Conservation (phyloP, 2,113 vertebrate species). For the Callorhinus ursinus region DNA sequence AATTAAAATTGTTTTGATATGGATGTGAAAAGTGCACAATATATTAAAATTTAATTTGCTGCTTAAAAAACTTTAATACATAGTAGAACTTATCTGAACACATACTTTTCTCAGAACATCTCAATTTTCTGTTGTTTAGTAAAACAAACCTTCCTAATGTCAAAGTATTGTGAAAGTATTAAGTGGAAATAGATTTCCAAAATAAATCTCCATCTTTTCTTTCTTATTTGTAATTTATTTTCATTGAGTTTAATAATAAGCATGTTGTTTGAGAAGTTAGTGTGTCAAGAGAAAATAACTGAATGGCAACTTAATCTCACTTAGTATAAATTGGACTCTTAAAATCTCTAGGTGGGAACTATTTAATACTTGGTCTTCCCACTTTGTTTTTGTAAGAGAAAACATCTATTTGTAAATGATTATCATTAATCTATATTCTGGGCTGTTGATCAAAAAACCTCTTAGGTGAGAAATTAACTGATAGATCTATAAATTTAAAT, state of each 20-base stretch:
- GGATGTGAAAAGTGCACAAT: not conserved
- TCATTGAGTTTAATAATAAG: slow-evolving; percentile 29
- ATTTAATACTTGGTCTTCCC: not conserved
- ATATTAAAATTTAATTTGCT: not conserved
- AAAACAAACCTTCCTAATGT: slow-evolving; percentile 15
- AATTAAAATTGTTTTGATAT: not conserved
- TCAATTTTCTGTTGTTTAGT: not conserved
- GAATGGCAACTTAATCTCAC: not conserved
- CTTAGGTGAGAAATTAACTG: not conserved
- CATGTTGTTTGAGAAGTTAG: not conserved
- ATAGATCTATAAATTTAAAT: not conserved
- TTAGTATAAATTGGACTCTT: not conserved
- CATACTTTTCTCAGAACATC: not conserved
- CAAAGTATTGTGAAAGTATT: not conserved
- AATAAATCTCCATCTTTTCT: slow-evolving; percentile 37
- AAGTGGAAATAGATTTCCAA: slow-evolving; percentile 45
- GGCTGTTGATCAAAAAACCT: not conserved
- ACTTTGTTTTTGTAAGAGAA: not conserved
- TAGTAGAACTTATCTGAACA: not conserved
- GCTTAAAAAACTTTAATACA: not conserved
- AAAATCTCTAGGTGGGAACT: not conserved
- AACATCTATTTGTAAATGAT: slow-evolving; percentile 31
- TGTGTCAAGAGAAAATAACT: slow-evolving; percentile 37
- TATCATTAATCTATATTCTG: slow-evolving; percentile 1
- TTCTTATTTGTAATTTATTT: slow-evolving; percentile 39